phyloP scores from a whole-genome alignment of 2,113 vertebrate genomes.

The Orientallactaga bullata region DNA sequence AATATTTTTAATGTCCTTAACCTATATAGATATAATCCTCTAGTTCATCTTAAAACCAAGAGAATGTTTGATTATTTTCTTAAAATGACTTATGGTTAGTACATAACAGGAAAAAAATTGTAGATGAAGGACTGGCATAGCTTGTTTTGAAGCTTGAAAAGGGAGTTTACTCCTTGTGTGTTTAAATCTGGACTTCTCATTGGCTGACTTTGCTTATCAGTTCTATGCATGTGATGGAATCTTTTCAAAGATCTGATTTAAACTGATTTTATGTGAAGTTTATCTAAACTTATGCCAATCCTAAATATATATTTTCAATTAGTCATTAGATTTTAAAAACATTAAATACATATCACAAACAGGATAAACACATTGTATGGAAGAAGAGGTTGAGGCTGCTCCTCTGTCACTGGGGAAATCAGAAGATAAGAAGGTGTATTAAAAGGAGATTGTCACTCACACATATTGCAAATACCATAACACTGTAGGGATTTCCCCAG shows the following conservation, averaged over 20 bases:
- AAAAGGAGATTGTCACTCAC: conserved; percentile 27
- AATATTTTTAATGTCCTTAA: not conserved
- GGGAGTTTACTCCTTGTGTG: not conserved
- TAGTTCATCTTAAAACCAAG: not conserved
- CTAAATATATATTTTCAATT: not conserved
- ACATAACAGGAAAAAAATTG: not conserved
- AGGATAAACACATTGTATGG: not conserved
- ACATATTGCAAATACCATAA: conserved; percentile 33
- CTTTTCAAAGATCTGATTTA: not conserved
- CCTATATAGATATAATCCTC: not conserved
- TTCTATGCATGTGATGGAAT: not conserved
- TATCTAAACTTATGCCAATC: not conserved
- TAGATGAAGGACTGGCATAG: not conserved
- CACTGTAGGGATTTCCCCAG: not conserved
- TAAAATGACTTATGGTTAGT: not conserved
- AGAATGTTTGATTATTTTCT: not conserved
- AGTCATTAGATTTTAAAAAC: not conserved
- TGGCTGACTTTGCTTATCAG: not conserved
- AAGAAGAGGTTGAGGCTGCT: not conserved
- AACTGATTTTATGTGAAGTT: not conserved
- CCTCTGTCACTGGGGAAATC: not conserved
- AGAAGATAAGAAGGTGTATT: not conserved
- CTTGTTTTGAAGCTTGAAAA: not conserved
- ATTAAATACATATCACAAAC: not conserved
- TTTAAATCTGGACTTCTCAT: not conserved